These are phyloP conservation scores for Cataglyphis rosenhaueri DNA, from an alignment of 2,888 invertebrate genomes.

Conservation along the genomic window DNA sequence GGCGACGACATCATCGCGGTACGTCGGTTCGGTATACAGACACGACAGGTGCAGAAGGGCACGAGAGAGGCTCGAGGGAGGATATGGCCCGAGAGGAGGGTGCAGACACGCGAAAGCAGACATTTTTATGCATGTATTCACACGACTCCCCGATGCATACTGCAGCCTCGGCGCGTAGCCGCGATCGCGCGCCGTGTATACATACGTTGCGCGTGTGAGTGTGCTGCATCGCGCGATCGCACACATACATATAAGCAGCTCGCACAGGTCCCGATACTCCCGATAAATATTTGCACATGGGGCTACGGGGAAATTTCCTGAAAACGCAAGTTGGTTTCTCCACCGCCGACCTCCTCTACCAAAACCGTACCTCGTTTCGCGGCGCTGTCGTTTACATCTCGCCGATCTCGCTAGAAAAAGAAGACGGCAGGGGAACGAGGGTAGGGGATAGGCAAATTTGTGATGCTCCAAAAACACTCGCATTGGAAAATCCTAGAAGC, in stretches of 20 bases:
- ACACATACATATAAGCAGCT: constrained; percentile 68
- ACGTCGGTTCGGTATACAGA: constrained; percentile 8
- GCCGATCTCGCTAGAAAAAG: constrained; percentile 37
- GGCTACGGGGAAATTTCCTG: constrained; percentile 78
- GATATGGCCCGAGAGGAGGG: constrained; percentile 26
- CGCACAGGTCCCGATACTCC: constrained; percentile 74
- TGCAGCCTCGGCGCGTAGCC: constrained; percentile 48
- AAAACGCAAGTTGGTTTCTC: constrained; percentile 66
- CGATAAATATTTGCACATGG: constrained; percentile 80
- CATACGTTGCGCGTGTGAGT: constrained; percentile 44
- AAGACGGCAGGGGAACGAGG: constrained; percentile 18
- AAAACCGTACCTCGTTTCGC: constrained; percentile 51
- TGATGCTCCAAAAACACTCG: constrained; percentile 55
- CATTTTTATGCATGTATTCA: constrained; percentile 81
- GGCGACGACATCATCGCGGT: constrained; percentile 37
- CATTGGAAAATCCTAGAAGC: constrained; percentile 38
- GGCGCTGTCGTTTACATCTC: constrained; percentile 59
- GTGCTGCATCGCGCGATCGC: constrained; percentile 62
- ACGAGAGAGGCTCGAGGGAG: constrained; percentile 25
- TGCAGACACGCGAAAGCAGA: constrained; percentile 71
- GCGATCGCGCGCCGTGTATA: constrained; percentile 29
- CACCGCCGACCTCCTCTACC: constrained; percentile 18
- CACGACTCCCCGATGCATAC: constrained; percentile 77
- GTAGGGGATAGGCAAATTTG: constrained; percentile 39
- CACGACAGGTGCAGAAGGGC: constrained; percentile 2